Evolutionary conservation across 2,797 vertebrate genomes (phyloP).

Genomic region (Sebastes goodei): DNA sequence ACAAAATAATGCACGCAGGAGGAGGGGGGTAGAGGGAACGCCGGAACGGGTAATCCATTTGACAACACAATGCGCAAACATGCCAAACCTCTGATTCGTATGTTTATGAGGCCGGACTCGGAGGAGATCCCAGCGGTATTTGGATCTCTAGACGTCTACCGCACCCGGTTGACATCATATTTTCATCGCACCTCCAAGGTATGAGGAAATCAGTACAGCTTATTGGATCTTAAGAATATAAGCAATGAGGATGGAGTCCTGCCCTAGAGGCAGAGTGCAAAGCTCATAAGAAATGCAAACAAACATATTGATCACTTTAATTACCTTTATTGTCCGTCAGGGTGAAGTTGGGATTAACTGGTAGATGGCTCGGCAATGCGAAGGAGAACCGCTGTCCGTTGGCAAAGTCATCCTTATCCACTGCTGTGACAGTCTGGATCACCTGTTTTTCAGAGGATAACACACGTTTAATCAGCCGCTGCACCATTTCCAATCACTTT

Average conservation of each 20-base stretch:
- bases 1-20: constrained; percentile 37
- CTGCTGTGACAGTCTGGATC: constrained; percentile 93
- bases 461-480: constrained; percentile 12
- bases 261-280: background rate
- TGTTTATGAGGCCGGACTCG: constrained; percentile 15
- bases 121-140: constrained; percentile 8
- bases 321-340: constrained; percentile 98
- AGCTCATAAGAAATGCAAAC: constrained; percentile 68
- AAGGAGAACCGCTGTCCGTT: constrained; percentile 94
- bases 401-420: constrained; percentile 95
- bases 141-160: constrained; percentile 4
- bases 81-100: constrained; percentile 22
- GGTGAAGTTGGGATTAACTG: constrained; percentile 96
- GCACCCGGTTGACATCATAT: constrained; percentile 4
- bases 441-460: constrained; percentile 80
- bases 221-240: constrained; percentile 35
- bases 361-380: constrained; percentile 85
- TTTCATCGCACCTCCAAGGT: constrained; percentile 32
- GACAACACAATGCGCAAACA: constrained; percentile 63
- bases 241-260: constrained; percentile 2
- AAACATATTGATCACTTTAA: constrained; percentile 60
- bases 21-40: constrained; percentile 13
- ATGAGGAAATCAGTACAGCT: constrained; percentile 14
- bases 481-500: background rate
- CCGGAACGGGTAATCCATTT: constrained; percentile 59